These are phyloP conservation scores for Dolichotis patagonum DNA, from an alignment of 2,113 vertebrate species.

Conservation along the genomic window DNA sequence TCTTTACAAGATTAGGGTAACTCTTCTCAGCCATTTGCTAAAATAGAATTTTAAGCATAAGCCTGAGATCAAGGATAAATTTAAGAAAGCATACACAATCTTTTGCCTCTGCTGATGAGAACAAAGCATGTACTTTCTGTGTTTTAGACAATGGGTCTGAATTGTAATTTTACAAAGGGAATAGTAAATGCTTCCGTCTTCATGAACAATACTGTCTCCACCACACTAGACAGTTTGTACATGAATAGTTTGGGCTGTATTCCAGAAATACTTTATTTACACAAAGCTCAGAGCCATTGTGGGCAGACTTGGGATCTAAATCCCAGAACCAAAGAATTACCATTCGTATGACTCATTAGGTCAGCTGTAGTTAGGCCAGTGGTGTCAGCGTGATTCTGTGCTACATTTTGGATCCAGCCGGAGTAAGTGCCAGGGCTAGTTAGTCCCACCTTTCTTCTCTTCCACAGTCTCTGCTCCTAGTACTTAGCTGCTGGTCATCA, in stretches of 20 bases:
- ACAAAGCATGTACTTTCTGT: background rate
- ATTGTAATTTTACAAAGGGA: background rate
- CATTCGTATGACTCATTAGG: background rate
- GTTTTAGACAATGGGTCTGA: background rate
- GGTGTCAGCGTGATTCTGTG: background rate
- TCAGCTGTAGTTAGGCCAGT: background rate
- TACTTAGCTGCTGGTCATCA: background rate
- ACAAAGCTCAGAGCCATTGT: background rate
- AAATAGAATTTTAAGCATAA: background rate
- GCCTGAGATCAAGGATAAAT: background rate
- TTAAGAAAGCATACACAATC: background rate
- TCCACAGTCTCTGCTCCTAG: background rate
- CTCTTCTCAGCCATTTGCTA: background rate
- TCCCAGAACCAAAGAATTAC: background rate
- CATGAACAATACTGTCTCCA: background rate
- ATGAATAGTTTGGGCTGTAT: background rate
- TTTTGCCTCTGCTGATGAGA: background rate
- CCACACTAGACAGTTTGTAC: background rate
- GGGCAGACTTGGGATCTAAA: background rate
- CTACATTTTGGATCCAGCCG: background rate
- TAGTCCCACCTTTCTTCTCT: background rate
- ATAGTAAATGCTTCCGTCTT: conserved; percentile 23
- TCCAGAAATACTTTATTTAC: background rate
- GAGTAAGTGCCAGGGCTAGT: background rate
- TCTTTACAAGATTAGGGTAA: background rate